These are phyloP conservation scores for Proteles cristata DNA, from an alignment of 2,113 vertebrate species.

Conservation along the genomic window DNA sequence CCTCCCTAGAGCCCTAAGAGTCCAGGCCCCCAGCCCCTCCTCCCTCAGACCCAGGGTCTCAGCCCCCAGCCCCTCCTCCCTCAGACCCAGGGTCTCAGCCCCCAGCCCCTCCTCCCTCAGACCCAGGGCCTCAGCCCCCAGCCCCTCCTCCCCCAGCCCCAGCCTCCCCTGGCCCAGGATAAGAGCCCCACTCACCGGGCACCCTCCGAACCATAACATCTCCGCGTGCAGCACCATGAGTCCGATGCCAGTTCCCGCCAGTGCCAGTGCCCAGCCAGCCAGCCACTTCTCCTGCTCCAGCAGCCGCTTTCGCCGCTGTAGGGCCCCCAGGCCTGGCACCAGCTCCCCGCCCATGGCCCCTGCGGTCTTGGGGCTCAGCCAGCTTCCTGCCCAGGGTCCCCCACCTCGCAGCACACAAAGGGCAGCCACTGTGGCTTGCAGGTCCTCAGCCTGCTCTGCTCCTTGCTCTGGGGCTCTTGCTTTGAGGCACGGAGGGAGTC, in stretches of 20 bases:
- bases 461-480: conserved; percentile 62
- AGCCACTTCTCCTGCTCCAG: conserved; percentile 80
- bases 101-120: background rate
- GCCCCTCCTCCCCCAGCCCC: background rate
- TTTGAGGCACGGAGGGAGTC: conserved; percentile 63
- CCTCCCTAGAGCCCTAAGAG: background rate
- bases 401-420: conserved; percentile 76
- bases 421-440: conserved; percentile 77
- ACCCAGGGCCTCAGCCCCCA: background rate
- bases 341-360: conserved; percentile 78
- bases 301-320: conserved; percentile 71
- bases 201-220: conserved; percentile 80
- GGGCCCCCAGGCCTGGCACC: conserved; percentile 75
- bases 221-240: conserved; percentile 80
- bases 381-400: conserved; percentile 77
- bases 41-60: background rate
- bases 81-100: background rate
- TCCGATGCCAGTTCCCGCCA: conserved; percentile 73
- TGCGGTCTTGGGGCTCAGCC: conserved; percentile 77
- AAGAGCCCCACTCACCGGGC: conserved; percentile 65
- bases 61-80: background rate
- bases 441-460: conserved; percentile 4
- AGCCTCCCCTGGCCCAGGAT: background rate
- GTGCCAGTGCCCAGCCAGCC: conserved; percentile 75
- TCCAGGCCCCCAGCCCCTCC: background rate